Conservation (phyloP, 2,113 vertebrate species). For the Cyphomyrus plagiostoma region DNA sequence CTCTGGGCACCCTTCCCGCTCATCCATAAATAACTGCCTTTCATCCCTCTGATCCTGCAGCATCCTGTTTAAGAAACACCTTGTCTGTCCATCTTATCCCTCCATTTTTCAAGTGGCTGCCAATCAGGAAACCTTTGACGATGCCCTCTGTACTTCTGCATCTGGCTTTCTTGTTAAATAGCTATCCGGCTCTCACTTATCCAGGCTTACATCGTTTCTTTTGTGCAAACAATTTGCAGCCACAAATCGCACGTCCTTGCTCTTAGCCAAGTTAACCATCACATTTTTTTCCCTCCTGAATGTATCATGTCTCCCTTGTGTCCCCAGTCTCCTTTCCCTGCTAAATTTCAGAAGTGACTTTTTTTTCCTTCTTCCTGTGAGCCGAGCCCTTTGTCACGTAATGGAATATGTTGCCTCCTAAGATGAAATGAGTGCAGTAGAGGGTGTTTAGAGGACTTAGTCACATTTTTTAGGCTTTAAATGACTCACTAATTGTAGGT, state of each 20-base stretch:
- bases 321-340: neutral
- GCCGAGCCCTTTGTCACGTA: neutral
- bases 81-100: neutral
- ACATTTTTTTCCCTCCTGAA: neutral
- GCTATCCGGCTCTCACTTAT: neutral
- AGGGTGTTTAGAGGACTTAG: neutral
- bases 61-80: conserved; percentile 1
- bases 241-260: neutral
- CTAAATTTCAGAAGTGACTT: neutral
- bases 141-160: neutral
- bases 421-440: neutral
- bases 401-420: neutral
- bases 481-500: neutral
- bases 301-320: neutral
- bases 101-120: neutral
- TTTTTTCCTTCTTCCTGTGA: neutral
- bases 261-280: neutral
- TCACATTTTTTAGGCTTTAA: neutral
- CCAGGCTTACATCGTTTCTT: neutral
- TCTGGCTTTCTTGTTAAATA: neutral
- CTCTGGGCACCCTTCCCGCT: neutral
- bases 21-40: neutral
- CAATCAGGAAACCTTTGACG: neutral
- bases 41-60: neutral
- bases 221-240: conserved; percentile 4